Percentiles rank a stretch among this genome's conserved stretches.
These are phyloP conservation scores for Poecilia gillii DNA, from an alignment of 2,797 vertebrate species.

Conservation along the genomic window DNA sequence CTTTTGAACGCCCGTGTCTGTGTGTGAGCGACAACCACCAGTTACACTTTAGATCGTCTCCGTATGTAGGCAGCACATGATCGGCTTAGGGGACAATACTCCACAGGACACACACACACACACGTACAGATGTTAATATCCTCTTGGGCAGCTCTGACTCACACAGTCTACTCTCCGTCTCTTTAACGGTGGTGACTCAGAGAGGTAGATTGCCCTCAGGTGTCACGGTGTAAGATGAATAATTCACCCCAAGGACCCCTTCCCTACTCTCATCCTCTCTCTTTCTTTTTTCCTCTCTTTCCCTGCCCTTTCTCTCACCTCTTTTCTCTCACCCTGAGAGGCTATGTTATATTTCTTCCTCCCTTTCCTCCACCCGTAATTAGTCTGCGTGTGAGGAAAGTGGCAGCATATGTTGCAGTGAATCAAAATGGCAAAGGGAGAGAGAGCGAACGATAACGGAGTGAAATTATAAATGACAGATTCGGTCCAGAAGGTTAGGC, in stretches of 20 bases:
- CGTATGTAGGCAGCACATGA: constrained; percentile 64
- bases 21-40: constrained; percentile 58
- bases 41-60: constrained; percentile 65
- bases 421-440: constrained; percentile 37
- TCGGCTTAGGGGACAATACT: constrained; percentile 65
- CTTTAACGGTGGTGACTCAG: constrained; percentile 69
- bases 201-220: constrained; percentile 72
- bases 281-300: constrained; percentile 12
- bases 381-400: constrained; percentile 56
- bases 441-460: constrained; percentile 8
- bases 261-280: constrained; percentile 14
- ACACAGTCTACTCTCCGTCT: constrained; percentile 52
- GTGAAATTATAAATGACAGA: constrained; percentile 8
- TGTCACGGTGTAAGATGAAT: constrained; percentile 75
- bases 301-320: constrained; percentile 24
- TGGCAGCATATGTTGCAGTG: constrained; percentile 56
- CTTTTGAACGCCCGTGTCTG: constrained; percentile 11
- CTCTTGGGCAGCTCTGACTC: constrained; percentile 69
- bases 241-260: constrained; percentile 72
- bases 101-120: constrained; percentile 53
- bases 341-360: constrained; percentile 35
- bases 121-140: constrained; percentile 68
- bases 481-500: constrained; percentile 1
- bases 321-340: constrained; percentile 25
- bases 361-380: constrained; percentile 50